Evolutionary conservation across 2,113 vertebrate species (phyloP), one percentile per base, ranked within the genome.

Genomic region (Stigmatopora nigra): DNA sequence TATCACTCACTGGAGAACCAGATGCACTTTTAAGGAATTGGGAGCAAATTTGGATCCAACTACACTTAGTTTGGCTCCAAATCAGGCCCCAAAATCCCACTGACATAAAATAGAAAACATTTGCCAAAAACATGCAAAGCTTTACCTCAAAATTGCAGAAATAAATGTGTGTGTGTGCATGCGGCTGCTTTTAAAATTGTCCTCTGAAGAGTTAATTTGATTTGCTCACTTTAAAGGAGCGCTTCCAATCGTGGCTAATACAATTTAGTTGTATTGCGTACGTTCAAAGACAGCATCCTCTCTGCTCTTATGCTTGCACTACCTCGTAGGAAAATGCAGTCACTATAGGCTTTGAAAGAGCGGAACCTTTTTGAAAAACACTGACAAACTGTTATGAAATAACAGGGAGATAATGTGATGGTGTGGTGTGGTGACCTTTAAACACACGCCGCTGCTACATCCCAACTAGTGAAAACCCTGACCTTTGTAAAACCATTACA

Each of bases 401-500:
- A 86, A 82, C 84, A 86, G 76, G 38, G 70, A 86, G 77, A 88
- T 89, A 89, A 89, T 89, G 85, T 63, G 66, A 84, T 86, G 87
- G 77, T 82, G 82, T 78, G 78, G 80, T 22, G 35, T 73, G 57
- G 74, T 90, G 89, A 91, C 90, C 90, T 91, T 91, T 91, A 84
- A 86, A 83, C 81, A 83, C 51, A 66, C 84, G 84, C 72, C 79
- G 72, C 65, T 47, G 77, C 85, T 85, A 72, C 77, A 78, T 79
- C 79, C 84, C 81, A 72, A 77, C 84, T 74, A 73, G 68, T 51
- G 73, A 69, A 83, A 82, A 83, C 65, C 84, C 78, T 90, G 88
- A 89, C 89, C 89, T 91, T 91, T 91, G 83, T 88, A 81, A 78
- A 86, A 87, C 84, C 86, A 88, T 90, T 88, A 88, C 89, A 83